phyloP scores from a whole-genome alignment of 2,797 vertebrate species.

The Sebastolobus altivelis region DNA sequence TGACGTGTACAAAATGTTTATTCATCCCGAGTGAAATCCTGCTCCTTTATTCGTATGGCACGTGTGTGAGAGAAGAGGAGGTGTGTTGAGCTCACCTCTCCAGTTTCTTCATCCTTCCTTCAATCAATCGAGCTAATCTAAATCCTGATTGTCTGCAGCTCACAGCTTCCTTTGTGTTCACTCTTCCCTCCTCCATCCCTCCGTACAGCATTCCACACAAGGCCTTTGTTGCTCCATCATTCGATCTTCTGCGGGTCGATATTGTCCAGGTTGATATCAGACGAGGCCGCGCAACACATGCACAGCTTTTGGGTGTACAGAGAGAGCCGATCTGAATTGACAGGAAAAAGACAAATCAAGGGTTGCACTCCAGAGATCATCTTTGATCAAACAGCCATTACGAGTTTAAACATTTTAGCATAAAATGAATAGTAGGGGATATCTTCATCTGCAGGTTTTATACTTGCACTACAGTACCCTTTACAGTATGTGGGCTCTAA shows the following conservation, averaged over 20 bases:
- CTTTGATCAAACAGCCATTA: background rate
- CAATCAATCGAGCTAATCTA: background rate
- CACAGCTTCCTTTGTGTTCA: slow-evolving; percentile 1
- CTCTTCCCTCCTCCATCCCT: background rate
- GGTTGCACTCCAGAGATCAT: background rate
- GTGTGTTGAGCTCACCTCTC: slow-evolving; percentile 5
- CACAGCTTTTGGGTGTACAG: slow-evolving; percentile 85
- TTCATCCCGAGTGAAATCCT: slow-evolving; percentile 7
- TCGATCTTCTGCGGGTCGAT: slow-evolving; percentile 76
- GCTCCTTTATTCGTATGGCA: slow-evolving; percentile 14
- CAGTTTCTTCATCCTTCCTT: background rate
- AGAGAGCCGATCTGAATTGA: slow-evolving; percentile 77
- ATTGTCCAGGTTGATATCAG: slow-evolving; percentile 85
- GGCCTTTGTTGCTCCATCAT: slow-evolving; percentile 52
- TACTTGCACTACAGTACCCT: background rate
- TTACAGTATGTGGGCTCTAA: background rate
- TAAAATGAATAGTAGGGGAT: background rate
- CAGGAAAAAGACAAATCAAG: background rate
- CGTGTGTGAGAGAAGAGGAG: slow-evolving; percentile 3
- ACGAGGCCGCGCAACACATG: slow-evolving; percentile 84
- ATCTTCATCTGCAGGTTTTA: background rate
- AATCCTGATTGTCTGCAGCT: slow-evolving; percentile 48
- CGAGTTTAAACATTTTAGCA: background rate
- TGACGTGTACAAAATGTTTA: background rate
- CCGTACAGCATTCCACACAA: background rate